Evolutionary conservation across 1,140 invertebrate species (phyloP), one percentile per base, ranked within the genome.

Genomic region (Orchestia grillus): DNA sequence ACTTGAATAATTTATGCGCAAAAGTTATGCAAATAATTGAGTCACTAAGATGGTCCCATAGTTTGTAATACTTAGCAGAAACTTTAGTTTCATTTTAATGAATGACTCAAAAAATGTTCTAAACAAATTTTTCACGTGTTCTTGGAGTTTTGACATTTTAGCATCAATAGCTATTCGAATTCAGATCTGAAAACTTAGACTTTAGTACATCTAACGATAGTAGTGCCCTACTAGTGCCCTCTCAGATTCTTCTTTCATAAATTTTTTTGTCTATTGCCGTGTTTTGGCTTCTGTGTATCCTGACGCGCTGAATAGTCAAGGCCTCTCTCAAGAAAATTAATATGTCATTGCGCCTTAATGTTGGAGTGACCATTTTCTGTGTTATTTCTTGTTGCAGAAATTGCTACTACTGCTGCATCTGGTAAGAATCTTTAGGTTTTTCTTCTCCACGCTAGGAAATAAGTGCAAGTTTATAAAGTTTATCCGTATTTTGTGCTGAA

Each of bases 301-400:
- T 53, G 36, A 77, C 15, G 11, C 62, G 28, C 62, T 36, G 62
- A 23, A 28, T 77, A 77, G 62, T 23, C 15, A 77, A 15, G 28
- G 36, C 28, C 11, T 77, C 62, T 77, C 28, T 8, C 11, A 77
- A 77, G 62, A 36, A 77, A 36, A 36, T 77, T 15, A 23, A 77
- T 77, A 3, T 3, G 36, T 77, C 36, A 3, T 36, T 77, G 28
- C 62, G 36, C 11, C 11, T 23, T 3, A 77, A 23, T 23, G 11
- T 77, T 77, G 36, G 28, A 90, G 42, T 90, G 88, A 90, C 41
- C 11, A 0, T 90, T 90, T 90, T 44, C 41, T 90, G 43, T 44
- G 88, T 90, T 90, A 44, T 44, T 90, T 90, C 88, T 44, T 90
- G 36, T 44, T 90, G 43, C 88, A 90, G 88, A 90, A 28, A 90